Conservation (phyloP, 2,797 vertebrate genomes). For the Coregonus ussuriensis region DNA sequence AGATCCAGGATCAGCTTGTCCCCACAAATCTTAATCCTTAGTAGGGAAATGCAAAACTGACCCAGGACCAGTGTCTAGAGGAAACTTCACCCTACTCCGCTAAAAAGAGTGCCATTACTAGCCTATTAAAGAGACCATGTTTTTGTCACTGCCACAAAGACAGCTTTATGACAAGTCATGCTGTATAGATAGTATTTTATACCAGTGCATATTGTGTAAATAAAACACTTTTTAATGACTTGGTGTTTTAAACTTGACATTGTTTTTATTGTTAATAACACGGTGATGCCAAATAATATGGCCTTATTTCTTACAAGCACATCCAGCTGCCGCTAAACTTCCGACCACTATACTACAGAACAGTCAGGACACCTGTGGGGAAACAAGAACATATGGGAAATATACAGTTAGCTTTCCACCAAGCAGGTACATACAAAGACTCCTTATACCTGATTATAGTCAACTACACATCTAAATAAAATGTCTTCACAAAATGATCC, state of each 20-base stretch:
- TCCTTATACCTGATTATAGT: neutral
- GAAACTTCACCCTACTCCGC: too few relatives aligned
- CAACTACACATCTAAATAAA: neutral
- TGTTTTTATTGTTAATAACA: conserved; percentile 75
- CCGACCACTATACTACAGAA: conserved; percentile 43
- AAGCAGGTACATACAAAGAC: neutral
- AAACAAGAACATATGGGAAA: conserved; percentile 15
- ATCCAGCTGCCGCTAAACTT: conserved; percentile 57
- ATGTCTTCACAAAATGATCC: too few relatives aligned
- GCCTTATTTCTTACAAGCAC: conserved; percentile 62
- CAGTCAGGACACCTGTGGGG: conserved; percentile 55
- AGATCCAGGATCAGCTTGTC: too few relatives aligned
- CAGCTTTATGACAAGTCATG: conserved; percentile 49
- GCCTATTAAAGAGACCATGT: conserved; percentile 20
- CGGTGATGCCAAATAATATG: conserved; percentile 35
- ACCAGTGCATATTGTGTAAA: conserved; percentile 87
- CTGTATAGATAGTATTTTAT: conserved; percentile 90
- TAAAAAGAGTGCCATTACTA: conserved; percentile 49
- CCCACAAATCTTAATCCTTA: too few relatives aligned
- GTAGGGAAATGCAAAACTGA: too few relatives aligned
- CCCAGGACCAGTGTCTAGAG: too few relatives aligned
- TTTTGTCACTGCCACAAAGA: conserved; percentile 74
- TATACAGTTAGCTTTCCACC: neutral
- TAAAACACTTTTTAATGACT: conserved; percentile 84
- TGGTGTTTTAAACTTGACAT: conserved; percentile 44